Evolutionary conservation across 92 coral and sea anemone genomes (phyloP), one percentile per base, ranked within the genome.

Genomic region (Epizoanthus scotinus): DNA sequence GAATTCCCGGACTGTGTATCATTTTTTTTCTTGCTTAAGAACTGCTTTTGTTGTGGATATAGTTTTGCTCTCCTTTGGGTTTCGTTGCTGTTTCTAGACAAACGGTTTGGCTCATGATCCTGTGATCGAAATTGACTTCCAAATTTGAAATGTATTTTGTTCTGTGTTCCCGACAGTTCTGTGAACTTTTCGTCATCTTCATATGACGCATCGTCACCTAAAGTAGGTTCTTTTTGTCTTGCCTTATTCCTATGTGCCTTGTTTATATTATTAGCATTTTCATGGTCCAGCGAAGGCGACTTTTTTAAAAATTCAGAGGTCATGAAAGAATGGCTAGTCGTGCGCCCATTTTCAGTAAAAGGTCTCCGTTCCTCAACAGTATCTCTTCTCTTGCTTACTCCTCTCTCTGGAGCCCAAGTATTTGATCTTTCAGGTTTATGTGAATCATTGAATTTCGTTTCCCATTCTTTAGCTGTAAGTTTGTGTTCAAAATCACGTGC

Each of bases 391-490:
- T 9, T 68, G 27, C 13, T 38, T 1, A n/a, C 52, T 42, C 18
- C 7, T 38, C 24, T 38, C 34, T 6, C 55, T 38, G 56, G 73
- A 15, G 73, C 36, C 73, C 52, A 38, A n/a, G 31, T 42, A 2
- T 42, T 68, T 18, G 31, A 56, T 19, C 42, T 17, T 52, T 18
- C 36, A 10, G 57, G 19, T 20, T 21, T 58, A 24, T 0, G 1
- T 36, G 54, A 73, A 56, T 18, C 38, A 12, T 49, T 26, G 13
- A 26, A 20, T 42, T 18, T 28, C 26, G 59, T 38, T 66, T 70
- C 71, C 91, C 88, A 91, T 79, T 91, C 94, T 13, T 52, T 77
- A 8, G 92, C 95, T 31, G 87, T 91, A 54, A 86, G 69, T 75
- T 62, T 86, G 61, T 78, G 19, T 63, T 86, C 82, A 20, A 89